Conservation (phyloP, 1,140 invertebrate species). For the Drosophila equinoxialis region DNA sequence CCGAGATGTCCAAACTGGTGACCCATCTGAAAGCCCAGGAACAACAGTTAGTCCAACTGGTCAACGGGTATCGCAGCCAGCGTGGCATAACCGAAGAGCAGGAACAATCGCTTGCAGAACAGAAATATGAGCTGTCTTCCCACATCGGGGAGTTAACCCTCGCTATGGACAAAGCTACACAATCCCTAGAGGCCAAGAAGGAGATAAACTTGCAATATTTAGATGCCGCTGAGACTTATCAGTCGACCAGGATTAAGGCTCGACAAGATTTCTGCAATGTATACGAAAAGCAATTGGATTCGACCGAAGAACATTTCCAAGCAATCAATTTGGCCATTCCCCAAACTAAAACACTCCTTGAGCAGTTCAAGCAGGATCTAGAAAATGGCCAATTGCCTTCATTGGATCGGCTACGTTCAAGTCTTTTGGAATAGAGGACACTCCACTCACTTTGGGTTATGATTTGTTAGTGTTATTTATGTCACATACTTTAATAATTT, state of each 20-base stretch:
- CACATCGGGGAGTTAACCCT: slow-evolving; percentile 18
- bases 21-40: slow-evolving; percentile 1
- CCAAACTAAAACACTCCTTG: not conserved
- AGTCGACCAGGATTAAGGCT: slow-evolving; percentile 30
- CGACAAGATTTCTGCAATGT: slow-evolving; percentile 27
- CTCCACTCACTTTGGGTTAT: not conserved
- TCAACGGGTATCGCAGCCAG: not conserved
- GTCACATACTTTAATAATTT: not conserved
- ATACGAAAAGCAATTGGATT: slow-evolving; percentile 28
- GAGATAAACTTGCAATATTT: slow-evolving; percentile 35
- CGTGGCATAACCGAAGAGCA: slow-evolving; percentile 16
- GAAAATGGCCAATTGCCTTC: not conserved
- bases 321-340: slow-evolving; percentile 7
- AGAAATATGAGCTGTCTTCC: slow-evolving; percentile 4
- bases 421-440: not conserved
- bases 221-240: slow-evolving; percentile 39
- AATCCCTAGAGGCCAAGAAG: not conserved
- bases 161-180: not conserved
- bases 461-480: not conserved
- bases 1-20: not conserved
- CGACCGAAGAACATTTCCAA: slow-evolving; percentile 31
- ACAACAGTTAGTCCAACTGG: slow-evolving; percentile 36
- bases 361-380: not conserved
- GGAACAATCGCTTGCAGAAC: slow-evolving; percentile 21
- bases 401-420: not conserved